Evolutionary conservation across 2,888 invertebrate species (phyloP).

Genomic region (Lypha dubia): DNA sequence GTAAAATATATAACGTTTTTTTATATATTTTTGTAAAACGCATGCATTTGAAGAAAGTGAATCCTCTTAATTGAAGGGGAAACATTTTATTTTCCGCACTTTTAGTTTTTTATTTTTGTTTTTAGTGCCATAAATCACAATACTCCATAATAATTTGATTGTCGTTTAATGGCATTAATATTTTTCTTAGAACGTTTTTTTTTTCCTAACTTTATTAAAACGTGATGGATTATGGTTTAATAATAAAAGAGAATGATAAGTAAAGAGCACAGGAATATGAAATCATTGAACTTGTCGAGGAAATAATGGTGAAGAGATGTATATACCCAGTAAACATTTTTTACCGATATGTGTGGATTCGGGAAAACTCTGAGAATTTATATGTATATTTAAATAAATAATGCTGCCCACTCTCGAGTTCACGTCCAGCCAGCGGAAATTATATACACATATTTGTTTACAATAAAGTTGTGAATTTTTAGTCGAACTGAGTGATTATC

Average conservation of each 20-base stretch:
- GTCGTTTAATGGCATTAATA: conserved; percentile 63
- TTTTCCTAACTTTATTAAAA: conserved; percentile 54
- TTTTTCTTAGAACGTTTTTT: conserved; percentile 36
- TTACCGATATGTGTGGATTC: too few relatives aligned
- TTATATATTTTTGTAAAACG: not conserved
- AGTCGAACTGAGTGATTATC: too few relatives aligned
- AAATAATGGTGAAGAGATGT: not conserved
- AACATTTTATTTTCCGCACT: conserved; percentile 40
- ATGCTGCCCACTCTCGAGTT: too few relatives aligned
- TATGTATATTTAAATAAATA: too few relatives aligned
- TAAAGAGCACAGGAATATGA: not conserved
- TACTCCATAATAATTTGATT: conserved; percentile 61
- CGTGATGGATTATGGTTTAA: conserved; percentile 31
- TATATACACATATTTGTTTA: too few relatives aligned
- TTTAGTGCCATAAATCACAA: conserved; percentile 59
- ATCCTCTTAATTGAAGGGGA: conserved; percentile 2
- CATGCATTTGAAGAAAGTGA: not conserved
- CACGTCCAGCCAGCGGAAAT: too few relatives aligned
- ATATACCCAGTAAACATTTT: too few relatives aligned
- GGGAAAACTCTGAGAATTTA: too few relatives aligned
- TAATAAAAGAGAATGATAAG: not conserved
- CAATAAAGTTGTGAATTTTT: too few relatives aligned
- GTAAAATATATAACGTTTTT: conserved; percentile 2
- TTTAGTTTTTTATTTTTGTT: conserved; percentile 18
- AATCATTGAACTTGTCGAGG: not conserved